These are phyloP conservation scores for Drosophila robusta DNA, from an alignment of 2,888 invertebrate genomes.

Conservation along the genomic window DNA sequence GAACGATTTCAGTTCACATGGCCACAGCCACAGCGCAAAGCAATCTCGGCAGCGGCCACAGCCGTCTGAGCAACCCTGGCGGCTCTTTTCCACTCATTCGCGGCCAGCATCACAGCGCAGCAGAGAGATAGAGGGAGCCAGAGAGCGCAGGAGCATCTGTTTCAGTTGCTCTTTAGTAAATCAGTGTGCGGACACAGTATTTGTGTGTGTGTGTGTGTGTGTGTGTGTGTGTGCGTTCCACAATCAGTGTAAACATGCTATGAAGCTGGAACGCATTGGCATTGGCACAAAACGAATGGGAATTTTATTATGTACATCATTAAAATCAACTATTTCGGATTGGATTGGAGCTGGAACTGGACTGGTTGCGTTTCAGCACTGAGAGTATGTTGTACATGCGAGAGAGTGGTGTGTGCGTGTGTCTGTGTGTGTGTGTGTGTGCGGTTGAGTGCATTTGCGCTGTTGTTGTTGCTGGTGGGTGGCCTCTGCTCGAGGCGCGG, in stretches of 20 bases:
- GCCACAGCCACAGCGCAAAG: constrained; percentile 32
- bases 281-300: constrained; percentile 84
- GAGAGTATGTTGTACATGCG: constrained; percentile 24
- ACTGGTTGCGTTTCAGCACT: constrained; percentile 52
- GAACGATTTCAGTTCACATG: constrained; percentile 48
- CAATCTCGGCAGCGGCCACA: constrained; percentile 59
- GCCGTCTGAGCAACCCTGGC: constrained; percentile 39
- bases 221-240: constrained; percentile 55
- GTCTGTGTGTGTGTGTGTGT: constrained; percentile 25
- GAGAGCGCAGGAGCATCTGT: constrained; percentile 9
- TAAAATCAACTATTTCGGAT: constrained; percentile 84
- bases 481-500: constrained; percentile 52
- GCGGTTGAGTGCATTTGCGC: constrained; percentile 74
- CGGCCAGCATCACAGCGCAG: constrained; percentile 39
- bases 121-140: constrained; percentile 12
- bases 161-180: constrained; percentile 63
- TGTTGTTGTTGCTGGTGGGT: constrained; percentile 52
- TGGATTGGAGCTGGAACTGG: constrained; percentile 76
- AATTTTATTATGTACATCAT: constrained; percentile 85
- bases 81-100: constrained; percentile 60
- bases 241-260: constrained; percentile 73
- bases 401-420: constrained; percentile 15
- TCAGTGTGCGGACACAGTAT: constrained; percentile 50
- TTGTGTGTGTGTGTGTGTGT: constrained; percentile 10
- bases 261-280: constrained; percentile 80